Conservation (phyloP, 2,888 invertebrate genomes). For the Exephanes ischioxanthus region DNA sequence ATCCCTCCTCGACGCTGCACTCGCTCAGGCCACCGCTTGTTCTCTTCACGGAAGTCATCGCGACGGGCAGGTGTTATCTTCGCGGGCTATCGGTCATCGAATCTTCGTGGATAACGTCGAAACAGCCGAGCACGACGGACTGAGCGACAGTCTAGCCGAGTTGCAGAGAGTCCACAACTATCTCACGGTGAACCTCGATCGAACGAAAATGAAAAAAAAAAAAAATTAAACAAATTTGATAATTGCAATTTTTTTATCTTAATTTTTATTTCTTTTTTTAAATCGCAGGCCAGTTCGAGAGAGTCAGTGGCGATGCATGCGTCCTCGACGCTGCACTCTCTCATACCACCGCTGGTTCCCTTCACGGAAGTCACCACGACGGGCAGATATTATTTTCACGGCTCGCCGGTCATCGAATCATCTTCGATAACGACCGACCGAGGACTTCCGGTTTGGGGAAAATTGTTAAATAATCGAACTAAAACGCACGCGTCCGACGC, state of each 20-base stretch:
- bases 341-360: conserved; percentile 90
- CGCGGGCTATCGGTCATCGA: conserved; percentile 92
- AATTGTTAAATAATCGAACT: neutral
- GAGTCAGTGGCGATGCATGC: conserved; percentile 94
- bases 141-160: conserved; percentile 90
- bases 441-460: conserved; percentile 1
- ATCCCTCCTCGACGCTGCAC: conserved; percentile 93
- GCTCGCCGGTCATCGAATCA: conserved; percentile 91
- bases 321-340: conserved; percentile 90
- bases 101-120: conserved; percentile 91
- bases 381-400: conserved; percentile 92
- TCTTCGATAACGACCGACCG: conserved; percentile 91
- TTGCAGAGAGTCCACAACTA: conserved; percentile 91
- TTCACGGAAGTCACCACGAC: conserved; percentile 96
- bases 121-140: conserved; percentile 64
- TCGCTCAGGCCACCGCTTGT: conserved; percentile 90
- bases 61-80: conserved; percentile 93
- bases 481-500: neutral
- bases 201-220: conserved; percentile 19
- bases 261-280: conserved; percentile 38
- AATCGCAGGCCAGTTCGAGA: conserved; percentile 87
- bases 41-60: conserved; percentile 94
- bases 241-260: conserved; percentile 59
- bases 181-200: conserved; percentile 86
- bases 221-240: too few relatives aligned